phyloP scores from a whole-genome alignment of 1,140 invertebrate species.

The Ostrea edulis region DNA sequence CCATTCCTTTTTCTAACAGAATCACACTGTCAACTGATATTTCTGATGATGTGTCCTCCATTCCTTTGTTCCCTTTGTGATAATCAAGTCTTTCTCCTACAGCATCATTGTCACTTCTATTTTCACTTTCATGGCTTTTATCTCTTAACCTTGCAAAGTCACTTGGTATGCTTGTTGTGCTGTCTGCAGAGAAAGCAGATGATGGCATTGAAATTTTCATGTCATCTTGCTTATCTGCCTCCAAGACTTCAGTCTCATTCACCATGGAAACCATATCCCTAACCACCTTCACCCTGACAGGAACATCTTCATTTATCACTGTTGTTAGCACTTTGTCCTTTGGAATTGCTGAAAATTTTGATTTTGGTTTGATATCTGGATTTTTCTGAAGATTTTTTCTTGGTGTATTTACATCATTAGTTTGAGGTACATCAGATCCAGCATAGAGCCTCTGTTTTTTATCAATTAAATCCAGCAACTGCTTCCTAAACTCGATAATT shows the following conservation, averaged over 20 bases:
- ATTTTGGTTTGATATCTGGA: slow-evolving; percentile 11
- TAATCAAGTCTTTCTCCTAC: background rate
- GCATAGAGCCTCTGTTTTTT: background rate
- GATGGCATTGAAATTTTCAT: background rate
- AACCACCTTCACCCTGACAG: background rate
- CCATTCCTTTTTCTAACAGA: background rate
- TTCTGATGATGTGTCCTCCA: background rate
- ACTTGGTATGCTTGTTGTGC: background rate
- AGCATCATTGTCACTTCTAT: background rate
- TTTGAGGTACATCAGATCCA: background rate
- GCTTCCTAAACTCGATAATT: background rate
- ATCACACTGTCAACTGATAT: background rate
- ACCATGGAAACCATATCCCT: background rate
- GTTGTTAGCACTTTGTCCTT: slow-evolving; percentile 11
- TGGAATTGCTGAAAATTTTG: slow-evolving; percentile 17
- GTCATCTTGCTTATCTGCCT: background rate
- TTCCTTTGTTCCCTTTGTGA: background rate
- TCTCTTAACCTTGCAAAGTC: slow-evolving; percentile 19
- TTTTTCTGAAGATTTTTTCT: background rate
- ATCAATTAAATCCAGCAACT: background rate
- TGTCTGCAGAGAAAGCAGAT: background rate
- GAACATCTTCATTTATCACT: background rate
- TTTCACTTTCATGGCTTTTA: background rate
- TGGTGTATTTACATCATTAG: background rate
- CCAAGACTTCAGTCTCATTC: background rate